phyloP scores from a whole-genome alignment of 2,113 vertebrate species.

The Gavialis gangeticus region DNA sequence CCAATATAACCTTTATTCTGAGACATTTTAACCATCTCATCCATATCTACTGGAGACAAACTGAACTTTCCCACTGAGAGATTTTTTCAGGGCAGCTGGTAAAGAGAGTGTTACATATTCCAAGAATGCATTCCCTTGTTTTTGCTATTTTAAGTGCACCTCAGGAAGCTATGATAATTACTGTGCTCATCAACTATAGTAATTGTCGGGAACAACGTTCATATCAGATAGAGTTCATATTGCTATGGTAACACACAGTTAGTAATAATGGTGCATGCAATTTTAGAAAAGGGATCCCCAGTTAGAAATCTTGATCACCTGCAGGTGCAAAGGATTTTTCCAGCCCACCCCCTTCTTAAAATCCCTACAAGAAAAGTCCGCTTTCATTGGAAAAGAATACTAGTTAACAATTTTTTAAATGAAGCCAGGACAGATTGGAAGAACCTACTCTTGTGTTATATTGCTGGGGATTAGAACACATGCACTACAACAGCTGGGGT shows the following conservation, averaged over 20 bases:
- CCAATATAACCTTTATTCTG: constrained; percentile 17
- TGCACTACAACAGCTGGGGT: not conserved
- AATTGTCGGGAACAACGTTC: constrained; percentile 72
- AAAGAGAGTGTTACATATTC: constrained; percentile 34
- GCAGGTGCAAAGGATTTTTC: constrained; percentile 65
- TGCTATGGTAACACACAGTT: constrained; percentile 73
- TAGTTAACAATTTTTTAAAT: not conserved
- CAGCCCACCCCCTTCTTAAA: not conserved
- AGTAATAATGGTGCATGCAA: constrained; percentile 54
- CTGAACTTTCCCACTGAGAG: constrained; percentile 44
- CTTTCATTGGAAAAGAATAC: not conserved
- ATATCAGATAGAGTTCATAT: constrained; percentile 53
- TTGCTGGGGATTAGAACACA: not conserved
- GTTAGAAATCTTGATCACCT: constrained; percentile 51
- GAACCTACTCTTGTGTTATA: not conserved
- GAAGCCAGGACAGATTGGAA: not conserved
- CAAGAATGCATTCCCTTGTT: constrained; percentile 44
- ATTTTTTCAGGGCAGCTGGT: constrained; percentile 40
- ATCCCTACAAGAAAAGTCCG: not conserved
- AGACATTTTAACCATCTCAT: constrained; percentile 28
- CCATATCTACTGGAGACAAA: constrained; percentile 45
- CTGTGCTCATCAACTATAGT: constrained; percentile 74
- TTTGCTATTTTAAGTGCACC: constrained; percentile 74
- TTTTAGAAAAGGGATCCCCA: constrained; percentile 66
- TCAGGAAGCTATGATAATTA: constrained; percentile 75